Evolutionary conservation across 2,113 vertebrate species (phyloP), one percentile per base, ranked within the genome.

Genomic region (Anoura caudifer): DNA sequence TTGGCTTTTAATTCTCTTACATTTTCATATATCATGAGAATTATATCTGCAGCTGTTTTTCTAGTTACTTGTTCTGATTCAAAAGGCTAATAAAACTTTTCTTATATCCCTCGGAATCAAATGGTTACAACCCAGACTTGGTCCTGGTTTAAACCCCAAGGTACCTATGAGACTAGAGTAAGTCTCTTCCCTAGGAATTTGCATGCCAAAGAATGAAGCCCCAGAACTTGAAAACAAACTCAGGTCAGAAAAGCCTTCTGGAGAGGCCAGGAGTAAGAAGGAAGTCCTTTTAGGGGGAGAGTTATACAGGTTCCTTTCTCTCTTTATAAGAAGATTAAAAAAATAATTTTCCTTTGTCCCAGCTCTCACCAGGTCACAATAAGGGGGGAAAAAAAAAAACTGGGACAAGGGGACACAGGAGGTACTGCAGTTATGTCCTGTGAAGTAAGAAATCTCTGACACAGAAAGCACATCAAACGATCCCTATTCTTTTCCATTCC

Each of bases 371-470:
- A 5, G 38, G 1, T 56, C 38, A 84, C 36, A 28, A 28, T 69
- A 67, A 88, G 19, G 13, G 47, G n/a, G n/a, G n/a, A n/a, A 52
- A 17, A 52, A 59, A 43, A 14, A 87, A 82, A 5, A 15, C 6
- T 73, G 7, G 7, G 38, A 38, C 3, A 31, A 31, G 2, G 7
- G 36, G 7, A 4, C 20, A 9, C 19, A 61, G 14, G 0, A 4
- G 24, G 6, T 20, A 36, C 8, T 33, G 54, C 12, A 67, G 2
- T 28, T 38, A 31, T 4, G 1, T 45, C n/a, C 16, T 85, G 2
- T 41, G 56, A 85, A 47, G 7, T 47, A 59, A 43, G 38, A 38
- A 61, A 47, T 43, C 17, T 81, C n/a, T 86, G 41, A 63, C 15
- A 12, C 17, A 47, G 33, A 84, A 93, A 72, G 65, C 16, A 63